Evolutionary conservation across 2,888 invertebrate genomes (phyloP), one percentile per base, ranked within the genome.

Genomic region (Abscondita cerata): DNA sequence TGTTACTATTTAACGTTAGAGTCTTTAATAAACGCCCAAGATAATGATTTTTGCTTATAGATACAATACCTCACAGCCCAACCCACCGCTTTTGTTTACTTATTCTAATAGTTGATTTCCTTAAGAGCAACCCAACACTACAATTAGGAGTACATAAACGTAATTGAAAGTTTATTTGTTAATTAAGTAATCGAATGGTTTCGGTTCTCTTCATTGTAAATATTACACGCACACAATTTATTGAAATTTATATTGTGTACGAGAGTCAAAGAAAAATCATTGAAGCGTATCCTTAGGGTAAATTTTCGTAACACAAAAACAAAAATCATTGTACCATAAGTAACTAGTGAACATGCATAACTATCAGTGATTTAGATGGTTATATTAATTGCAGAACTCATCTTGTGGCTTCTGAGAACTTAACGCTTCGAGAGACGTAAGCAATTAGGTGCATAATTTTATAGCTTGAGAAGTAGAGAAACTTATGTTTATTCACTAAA

Each of bases 381-480:
- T 70, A 69, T 64, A 74, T 74, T 75, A 73, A 77, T 76, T 76
- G 75, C 71, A 65, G 70, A 74, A 73, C 72, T 75, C 75, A 75
- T 75, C 74, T 73, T 73, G 73, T 66, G 72, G 74, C 72, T 77
- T 72, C 74, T 71, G 72, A 70, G 69, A 75, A 75, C 73, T 78
- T 78, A 78, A 78, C 78, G 77, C 77, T 76, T 73, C 75, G 74
- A 73, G 74, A 77, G 79, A 77, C 78, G 75, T 74, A 76, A 76
- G 78, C 78, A 80, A 80, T 80, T 80, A 79, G 76, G 74, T 79
- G 79, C 77, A 80, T 80, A 79, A 80, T 80, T 80, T 80, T 79
- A 80, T 78, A 73, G 76, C 75, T 69, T 68, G 67, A 69, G 73
- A 75, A 75, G 74, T 73, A 72, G 75, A 72, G 72, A 76, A 25